Conservation (phyloP, 2,888 invertebrate genomes). For the Campoplex nolae region DNA sequence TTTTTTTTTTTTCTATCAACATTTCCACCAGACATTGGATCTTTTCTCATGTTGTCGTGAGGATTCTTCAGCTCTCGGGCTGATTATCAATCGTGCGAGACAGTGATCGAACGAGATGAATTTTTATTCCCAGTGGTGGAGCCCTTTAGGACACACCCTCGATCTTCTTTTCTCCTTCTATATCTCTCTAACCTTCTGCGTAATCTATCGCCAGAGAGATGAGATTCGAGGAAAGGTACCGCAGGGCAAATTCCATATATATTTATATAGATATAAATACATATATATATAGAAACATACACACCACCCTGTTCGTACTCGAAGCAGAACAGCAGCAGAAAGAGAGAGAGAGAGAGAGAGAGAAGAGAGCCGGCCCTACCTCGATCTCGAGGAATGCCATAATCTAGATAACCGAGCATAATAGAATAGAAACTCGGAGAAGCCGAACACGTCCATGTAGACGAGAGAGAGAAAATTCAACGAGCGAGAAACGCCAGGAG, state of each 20-base stretch:
- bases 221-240: conserved; percentile 55
- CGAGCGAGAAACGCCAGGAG: conserved; percentile 40
- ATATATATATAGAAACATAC: background rate
- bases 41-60: conserved; percentile 72
- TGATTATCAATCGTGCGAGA: conserved; percentile 53
- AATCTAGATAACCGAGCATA: conserved; percentile 83
- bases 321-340: conserved; percentile 3
- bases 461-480: conserved; percentile 43
- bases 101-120: conserved; percentile 64
- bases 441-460: conserved; percentile 31
- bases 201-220: conserved; percentile 55
- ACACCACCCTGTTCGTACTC: background rate
- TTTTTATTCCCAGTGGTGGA: conserved; percentile 55
- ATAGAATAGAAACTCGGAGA: conserved; percentile 78
- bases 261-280: background rate
- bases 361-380: conserved; percentile 62
- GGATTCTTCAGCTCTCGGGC: conserved; percentile 52
- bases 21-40: conserved; percentile 43
- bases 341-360: conserved; percentile 6
- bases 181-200: conserved; percentile 33
- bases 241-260: conserved; percentile 10
- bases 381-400: conserved; percentile 82
- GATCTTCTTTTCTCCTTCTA: background rate
- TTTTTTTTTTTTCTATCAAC: background rate
- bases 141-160: conserved; percentile 9